Conservation (phyloP, 2,797 vertebrate genomes). For the Mormyrus proboscirostris region DNA sequence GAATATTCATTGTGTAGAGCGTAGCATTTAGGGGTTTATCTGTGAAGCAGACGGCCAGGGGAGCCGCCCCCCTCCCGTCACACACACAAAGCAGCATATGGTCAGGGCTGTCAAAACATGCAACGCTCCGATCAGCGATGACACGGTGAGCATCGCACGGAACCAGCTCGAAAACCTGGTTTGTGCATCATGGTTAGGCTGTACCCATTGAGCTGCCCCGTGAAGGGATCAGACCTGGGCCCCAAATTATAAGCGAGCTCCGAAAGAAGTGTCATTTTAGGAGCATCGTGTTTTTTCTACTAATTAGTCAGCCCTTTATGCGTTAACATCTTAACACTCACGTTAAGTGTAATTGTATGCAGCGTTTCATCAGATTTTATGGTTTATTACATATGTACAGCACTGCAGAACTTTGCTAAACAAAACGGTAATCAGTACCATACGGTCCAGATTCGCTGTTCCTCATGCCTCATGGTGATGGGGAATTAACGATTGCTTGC, state of each 20-base stretch:
- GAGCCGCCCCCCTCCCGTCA: not conserved
- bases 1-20: not conserved
- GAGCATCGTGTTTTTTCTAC: not conserved
- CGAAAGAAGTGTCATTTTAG: not conserved
- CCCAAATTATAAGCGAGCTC: not conserved
- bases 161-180: not conserved
- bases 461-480: not conserved
- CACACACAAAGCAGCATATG: not conserved
- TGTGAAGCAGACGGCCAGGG: not conserved
- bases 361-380: not conserved
- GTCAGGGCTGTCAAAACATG: constrained; percentile 6
- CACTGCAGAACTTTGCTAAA: not conserved
- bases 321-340: not conserved
- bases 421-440: not conserved
- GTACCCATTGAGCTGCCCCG: not conserved
- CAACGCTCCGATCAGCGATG: not conserved
- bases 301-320: not conserved
- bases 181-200: not conserved
- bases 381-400: not conserved
- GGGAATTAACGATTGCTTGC: not conserved
- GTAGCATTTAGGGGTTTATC: not conserved
- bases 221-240: not conserved
- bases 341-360: not conserved
- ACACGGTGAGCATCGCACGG: not conserved
- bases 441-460: not conserved